Evolutionary conservation across 2,888 invertebrate species (phyloP).

Genomic region (Eremobia ochroleuca): DNA sequence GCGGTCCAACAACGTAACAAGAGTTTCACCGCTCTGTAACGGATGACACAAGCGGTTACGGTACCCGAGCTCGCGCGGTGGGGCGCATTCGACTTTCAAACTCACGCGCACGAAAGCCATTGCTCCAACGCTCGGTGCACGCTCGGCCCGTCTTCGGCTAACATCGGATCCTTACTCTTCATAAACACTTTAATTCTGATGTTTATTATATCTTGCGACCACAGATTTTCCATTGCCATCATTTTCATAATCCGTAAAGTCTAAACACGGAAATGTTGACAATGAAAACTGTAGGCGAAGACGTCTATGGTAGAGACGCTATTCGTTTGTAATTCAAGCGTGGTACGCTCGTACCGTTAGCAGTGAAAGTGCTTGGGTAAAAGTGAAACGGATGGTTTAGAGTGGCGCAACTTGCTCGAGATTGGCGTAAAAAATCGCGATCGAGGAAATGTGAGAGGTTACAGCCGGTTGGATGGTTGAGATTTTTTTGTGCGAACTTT

Average conservation of each 20-base stretch:
- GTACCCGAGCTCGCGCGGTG: constrained; percentile 75
- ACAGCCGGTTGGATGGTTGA: constrained; percentile 52
- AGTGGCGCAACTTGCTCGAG: constrained; percentile 83
- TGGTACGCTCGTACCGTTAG: constrained; percentile 81
- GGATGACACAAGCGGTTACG: constrained; percentile 90
- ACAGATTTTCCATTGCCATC: constrained; percentile 66
- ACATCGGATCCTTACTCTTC: constrained; percentile 70
- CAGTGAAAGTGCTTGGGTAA: constrained; percentile 89
- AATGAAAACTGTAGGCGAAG: constrained; percentile 55
- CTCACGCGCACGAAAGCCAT: constrained; percentile 81
- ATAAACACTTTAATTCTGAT: constrained; percentile 60
- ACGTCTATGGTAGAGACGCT: constrained; percentile 68
- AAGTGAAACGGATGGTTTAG: constrained; percentile 88
- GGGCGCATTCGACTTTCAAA: constrained; percentile 82
- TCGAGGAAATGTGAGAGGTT: constrained; percentile 82
- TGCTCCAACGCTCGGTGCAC: constrained; percentile 71
- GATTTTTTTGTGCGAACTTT: constrained; percentile 60
- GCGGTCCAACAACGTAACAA: constrained; percentile 85
- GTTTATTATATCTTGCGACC: constrained; percentile 66
- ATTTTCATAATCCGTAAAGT: constrained; percentile 46
- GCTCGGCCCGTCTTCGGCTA: constrained; percentile 73
- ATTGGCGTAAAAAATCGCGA: constrained; percentile 84
- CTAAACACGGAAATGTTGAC: constrained; percentile 53
- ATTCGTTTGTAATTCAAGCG: constrained; percentile 72
- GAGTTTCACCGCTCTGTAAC: constrained; percentile 87